Conservation (phyloP, 1,140 invertebrate species). For the Bathynomus jamesi region DNA sequence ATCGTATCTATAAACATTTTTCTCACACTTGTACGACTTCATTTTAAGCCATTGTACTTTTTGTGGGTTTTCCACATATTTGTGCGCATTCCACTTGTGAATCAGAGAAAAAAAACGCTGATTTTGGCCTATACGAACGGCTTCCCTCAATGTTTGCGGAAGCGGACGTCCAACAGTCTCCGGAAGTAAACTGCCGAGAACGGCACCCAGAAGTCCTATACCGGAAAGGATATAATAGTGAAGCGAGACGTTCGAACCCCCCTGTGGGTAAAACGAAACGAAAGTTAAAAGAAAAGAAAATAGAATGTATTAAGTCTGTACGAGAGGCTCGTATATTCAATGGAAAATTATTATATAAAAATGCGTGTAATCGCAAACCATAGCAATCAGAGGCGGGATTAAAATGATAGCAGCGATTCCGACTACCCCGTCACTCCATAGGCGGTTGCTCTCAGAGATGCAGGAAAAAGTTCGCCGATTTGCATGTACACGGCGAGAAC, state of each 20-base stretch:
- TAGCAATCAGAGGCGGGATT: constrained; percentile 17
- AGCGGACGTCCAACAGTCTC: constrained; percentile 39
- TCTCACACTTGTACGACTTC: too few species aligned
- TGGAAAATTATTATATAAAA: background rate
- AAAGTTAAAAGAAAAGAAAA: background rate
- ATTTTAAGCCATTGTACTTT: too few species aligned
- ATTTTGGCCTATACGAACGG: constrained; percentile 16
- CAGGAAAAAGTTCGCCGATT: constrained; percentile 46
- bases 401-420: constrained; percentile 10
- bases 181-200: constrained; percentile 36
- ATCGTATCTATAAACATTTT: too few species aligned
- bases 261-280: background rate
- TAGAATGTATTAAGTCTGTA: too few species aligned
- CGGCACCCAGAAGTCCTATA: constrained; percentile 32
- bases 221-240: constrained; percentile 31
- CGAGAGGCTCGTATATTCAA: background rate
- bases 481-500: constrained; percentile 44
- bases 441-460: constrained; percentile 42
- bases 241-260: constrained; percentile 3
- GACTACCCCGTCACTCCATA: constrained; percentile 39
- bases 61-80: background rate
- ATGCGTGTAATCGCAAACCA: constrained; percentile 6
- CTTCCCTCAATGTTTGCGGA: constrained; percentile 39
- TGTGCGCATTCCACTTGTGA: constrained; percentile 14
- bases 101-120: constrained; percentile 12